Evolutionary conservation across 2,888 invertebrate species (phyloP).

Genomic region (Sycophila texana): DNA sequence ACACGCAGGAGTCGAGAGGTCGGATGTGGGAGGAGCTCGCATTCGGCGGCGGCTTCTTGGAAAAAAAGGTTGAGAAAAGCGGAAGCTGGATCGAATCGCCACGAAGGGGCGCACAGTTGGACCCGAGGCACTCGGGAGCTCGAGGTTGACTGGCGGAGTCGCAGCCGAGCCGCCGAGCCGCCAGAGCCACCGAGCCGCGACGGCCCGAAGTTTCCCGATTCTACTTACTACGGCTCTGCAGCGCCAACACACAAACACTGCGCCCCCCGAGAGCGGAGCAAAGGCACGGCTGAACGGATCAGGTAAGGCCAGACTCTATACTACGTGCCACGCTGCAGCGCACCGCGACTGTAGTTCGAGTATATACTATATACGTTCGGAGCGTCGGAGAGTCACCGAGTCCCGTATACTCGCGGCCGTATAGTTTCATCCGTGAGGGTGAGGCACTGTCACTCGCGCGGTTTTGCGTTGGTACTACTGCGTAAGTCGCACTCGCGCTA

Average conservation of each 20-base stretch:
- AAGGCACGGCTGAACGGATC: too few relatives aligned
- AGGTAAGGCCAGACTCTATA: too few relatives aligned
- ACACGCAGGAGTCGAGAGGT: background rate
- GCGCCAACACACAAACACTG: background rate
- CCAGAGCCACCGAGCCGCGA: background rate
- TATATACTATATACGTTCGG: too few relatives aligned
- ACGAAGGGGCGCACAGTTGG: slow-evolving; percentile 9
- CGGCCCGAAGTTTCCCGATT: slow-evolving; percentile 46
- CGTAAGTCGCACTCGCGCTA: too few relatives aligned
- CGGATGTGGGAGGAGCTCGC: background rate
- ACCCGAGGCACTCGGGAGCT: slow-evolving; percentile 51
- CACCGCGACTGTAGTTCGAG: too few relatives aligned
- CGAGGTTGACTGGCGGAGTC: slow-evolving; percentile 51
- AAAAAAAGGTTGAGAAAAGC: background rate
- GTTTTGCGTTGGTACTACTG: too few relatives aligned
- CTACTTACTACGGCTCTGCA: slow-evolving; percentile 1
- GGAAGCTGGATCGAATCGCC: background rate
- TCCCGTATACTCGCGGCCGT: too few relatives aligned
- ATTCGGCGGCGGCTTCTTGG: too few relatives aligned
- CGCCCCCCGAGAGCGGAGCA: background rate
- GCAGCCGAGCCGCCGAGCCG: background rate
- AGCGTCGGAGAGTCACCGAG: too few relatives aligned
- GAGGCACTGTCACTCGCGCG: too few relatives aligned
- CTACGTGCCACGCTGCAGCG: too few relatives aligned
- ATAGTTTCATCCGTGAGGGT: too few relatives aligned